Evolutionary conservation across 1,140 invertebrate species (phyloP), one percentile per base, ranked within the genome.

Genomic region (Tachypleus tridentatus): DNA sequence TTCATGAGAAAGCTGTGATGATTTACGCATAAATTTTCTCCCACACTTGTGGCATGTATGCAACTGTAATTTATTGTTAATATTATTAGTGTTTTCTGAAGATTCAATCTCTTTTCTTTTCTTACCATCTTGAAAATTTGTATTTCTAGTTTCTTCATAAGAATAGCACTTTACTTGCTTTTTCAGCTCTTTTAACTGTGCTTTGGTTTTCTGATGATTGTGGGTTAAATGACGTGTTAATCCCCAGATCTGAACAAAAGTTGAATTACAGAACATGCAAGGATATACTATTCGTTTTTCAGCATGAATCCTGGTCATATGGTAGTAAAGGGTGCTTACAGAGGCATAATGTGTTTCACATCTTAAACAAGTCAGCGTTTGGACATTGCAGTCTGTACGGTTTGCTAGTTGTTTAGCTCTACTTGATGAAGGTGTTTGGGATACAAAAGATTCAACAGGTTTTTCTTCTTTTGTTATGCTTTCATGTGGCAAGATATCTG

Each of bases 201-300:
- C 63, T 52, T 74, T 71, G 48, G 69, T 66, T 61, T 77, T 76
- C 9, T 76, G 71, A 67, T 78, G 77, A 51, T 68, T 70, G 3
- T 62, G 67, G 10, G 67, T 68, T n/a, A 78, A 58, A 66, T 78
- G 77, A 47, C 76, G 62, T 2, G 72, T 74, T 3, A 76, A 68
- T 5, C 74, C 73, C 69, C 70, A 76, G 51, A 78, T 72, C 61
- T 76, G 73, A 51, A 71, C 70, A 68, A 78, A 79, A 1, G 62
- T 68, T 48, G 71, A 71, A 7, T 70, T 70, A 67, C 78, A 79
- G 60, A 73, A 73, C 6, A 73, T 71, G 66, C 78, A 79, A 3
- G 74, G 75, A 64, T 72, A 77, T 65, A 74, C 72, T 3, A 68
- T 66, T 8, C 74, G 62, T 57, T 68, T 70, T 4, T 69, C 68